Base-by-base conservation (phyloP, 2,797 vertebrate species). In the Sebastiscus tertius region DNA sequence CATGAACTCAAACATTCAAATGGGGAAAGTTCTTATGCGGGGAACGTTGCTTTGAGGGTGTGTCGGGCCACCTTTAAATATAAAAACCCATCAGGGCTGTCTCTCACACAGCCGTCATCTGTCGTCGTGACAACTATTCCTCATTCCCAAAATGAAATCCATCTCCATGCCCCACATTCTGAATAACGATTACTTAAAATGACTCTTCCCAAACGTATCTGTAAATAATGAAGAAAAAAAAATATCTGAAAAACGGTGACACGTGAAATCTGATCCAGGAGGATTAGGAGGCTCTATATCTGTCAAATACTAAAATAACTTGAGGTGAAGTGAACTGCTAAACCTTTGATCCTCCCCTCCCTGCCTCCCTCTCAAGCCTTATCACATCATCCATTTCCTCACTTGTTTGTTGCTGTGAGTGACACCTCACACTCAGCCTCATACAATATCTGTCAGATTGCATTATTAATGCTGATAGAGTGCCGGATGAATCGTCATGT, bases 371-470 rank as follows among this genome's bases (percentile, higher is more conserved):
- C 81, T 78, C 83, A 61, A 39, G 67, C 72, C 60, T 82, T 75
- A 85, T 89, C 82, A 55, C 66, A 65, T 82, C 84, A 87, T 81
- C 75, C 74, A 54, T 83, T 82, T 84, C 71, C 66, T 76, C 73
- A 62, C 68, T 85, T 85, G 86, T 88, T 87, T 90, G 86, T 72
- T 46, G 83, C 82, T 29, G 8, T 75, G 81, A 88, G 80, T 85
- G 87, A 81, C 84, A 77, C 73, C 39, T 87, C 39, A 6, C 78
- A 34, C 59, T 69, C 76, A 56, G 77, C 79, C 74, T 78, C n/a
- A 75, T 75, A 88, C 78, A 68, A 77, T 81, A 75, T 88, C 81
- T 90, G 86, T 86, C 85, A 87, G 80, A 77, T 77, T 83, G 77
- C 27, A 75, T 91, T 88, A 89, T 84, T 87, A 80, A 87, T 78